Evolutionary conservation across 2,888 invertebrate genomes (phyloP).

Genomic region (Capitulum mitella): DNA sequence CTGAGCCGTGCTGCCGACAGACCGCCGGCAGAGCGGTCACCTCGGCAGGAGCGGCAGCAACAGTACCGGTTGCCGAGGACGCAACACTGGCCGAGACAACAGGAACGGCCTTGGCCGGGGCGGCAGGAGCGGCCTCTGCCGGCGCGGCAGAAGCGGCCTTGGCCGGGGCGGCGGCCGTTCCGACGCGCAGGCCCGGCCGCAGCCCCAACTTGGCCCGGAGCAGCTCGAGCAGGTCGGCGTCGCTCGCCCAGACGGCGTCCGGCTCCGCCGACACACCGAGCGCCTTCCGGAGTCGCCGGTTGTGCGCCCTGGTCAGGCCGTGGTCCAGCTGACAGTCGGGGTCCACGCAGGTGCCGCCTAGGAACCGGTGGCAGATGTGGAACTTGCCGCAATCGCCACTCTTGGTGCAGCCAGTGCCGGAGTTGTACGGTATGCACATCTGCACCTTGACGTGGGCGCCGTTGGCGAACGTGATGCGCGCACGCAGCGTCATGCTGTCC

Average conservation of each 20-base stretch:
- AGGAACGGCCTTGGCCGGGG: not conserved
- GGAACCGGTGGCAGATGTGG: not conserved
- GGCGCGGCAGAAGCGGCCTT: not conserved
- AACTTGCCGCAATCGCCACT: not conserved
- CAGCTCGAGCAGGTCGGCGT: not conserved
- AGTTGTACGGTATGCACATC: slow-evolving; percentile 1
- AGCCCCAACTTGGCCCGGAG: not conserved
- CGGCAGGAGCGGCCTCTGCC: not conserved
- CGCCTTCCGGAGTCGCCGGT: not conserved
- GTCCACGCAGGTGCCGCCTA: not conserved
- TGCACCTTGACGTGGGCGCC: not conserved
- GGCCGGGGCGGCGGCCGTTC: not conserved
- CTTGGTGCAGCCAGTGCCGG: not conserved
- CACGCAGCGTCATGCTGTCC: not conserved
- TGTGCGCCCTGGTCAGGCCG: not conserved
- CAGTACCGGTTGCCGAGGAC: too few species aligned
- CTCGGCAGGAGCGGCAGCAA: too few species aligned
- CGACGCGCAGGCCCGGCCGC: not conserved
- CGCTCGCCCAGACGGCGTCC: not conserved
- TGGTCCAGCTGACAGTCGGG: not conserved
- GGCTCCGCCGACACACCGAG: not conserved
- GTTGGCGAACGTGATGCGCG: not conserved
- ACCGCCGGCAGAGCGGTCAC: not conserved
- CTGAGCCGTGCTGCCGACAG: not conserved
- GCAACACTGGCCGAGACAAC: not conserved